Percentiles rank a stretch among this genome's conserved stretches.
Conservation (phyloP, 2,888 invertebrate species). For the Drosophila robusta region DNA sequence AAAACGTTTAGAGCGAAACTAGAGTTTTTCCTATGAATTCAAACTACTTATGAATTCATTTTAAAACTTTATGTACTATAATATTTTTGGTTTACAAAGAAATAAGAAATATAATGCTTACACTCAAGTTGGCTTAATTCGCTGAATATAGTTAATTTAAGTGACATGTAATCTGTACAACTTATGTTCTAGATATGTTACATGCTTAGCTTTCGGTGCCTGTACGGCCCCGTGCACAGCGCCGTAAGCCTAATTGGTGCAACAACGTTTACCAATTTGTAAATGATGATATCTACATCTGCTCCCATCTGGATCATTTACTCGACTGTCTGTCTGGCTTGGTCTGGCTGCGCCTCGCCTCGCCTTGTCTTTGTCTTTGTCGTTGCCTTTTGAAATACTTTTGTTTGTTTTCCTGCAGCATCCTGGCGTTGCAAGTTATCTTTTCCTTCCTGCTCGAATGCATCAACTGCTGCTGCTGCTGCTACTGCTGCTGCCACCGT, state of each 20-base stretch:
- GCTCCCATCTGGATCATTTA: constrained; percentile 43
- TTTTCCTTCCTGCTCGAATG: constrained; percentile 52
- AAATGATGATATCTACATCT: constrained; percentile 55
- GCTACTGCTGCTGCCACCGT: constrained; percentile 23
- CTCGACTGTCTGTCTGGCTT: constrained; percentile 7
- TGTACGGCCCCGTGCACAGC: not conserved
- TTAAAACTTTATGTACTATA: no score
- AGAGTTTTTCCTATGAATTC: no score
- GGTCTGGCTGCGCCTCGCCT: constrained; percentile 35
- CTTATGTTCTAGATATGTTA: no score
- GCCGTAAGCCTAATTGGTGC: not conserved
- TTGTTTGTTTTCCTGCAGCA: constrained; percentile 66
- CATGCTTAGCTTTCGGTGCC: no score
- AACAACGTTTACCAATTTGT: constrained; percentile 72
- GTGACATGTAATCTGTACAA: no score
- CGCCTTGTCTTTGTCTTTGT: constrained; percentile 29
- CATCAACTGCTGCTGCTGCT: constrained; percentile 52
- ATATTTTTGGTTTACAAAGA: no score
- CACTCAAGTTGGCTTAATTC: no score
- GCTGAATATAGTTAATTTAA: no score
- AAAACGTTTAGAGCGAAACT: no score
- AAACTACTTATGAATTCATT: no score
- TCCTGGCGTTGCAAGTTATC: constrained; percentile 40
- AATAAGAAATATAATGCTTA: no score
- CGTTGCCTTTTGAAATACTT: constrained; percentile 48